These are phyloP conservation scores for Drosophila suzukii DNA, from an alignment of 1,140 invertebrate genomes.

Conservation along the genomic window DNA sequence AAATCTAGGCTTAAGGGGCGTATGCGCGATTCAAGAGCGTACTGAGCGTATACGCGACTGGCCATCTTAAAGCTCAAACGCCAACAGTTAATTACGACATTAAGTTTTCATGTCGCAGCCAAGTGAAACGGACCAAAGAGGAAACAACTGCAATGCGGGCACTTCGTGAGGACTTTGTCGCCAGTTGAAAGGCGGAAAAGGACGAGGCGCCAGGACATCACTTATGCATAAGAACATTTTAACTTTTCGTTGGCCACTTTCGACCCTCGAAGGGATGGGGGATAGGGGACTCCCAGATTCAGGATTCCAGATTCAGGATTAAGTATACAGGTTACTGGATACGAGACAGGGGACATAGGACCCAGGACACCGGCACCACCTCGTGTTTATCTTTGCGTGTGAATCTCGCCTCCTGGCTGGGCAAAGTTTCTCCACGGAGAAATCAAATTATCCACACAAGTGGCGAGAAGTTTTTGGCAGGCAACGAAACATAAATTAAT, in stretches of 20 bases:
- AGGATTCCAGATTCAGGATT: not conserved
- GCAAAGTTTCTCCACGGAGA: slow-evolving; percentile 47
- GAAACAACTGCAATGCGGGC: slow-evolving; percentile 78
- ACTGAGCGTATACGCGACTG: slow-evolving; percentile 58
- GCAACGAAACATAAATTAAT: slow-evolving; percentile 67
- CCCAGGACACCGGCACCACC: not conserved
- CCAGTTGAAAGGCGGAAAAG: slow-evolving; percentile 30
- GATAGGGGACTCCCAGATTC: not conserved
- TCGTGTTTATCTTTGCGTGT: slow-evolving; percentile 75
- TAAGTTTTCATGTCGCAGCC: slow-evolving; percentile 75
- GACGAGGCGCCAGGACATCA: slow-evolving; percentile 55
- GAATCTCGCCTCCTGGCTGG: slow-evolving; percentile 68
- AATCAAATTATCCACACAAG: slow-evolving; percentile 57
- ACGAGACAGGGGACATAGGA: not conserved
- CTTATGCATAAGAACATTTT: slow-evolving; percentile 82
- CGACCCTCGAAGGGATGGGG: slow-evolving; percentile 27
- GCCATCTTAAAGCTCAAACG: slow-evolving; percentile 65
- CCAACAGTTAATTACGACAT: slow-evolving; percentile 81
- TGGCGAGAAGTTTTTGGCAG: slow-evolving; percentile 46
- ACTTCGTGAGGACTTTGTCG: slow-evolving; percentile 76
- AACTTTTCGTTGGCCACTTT: slow-evolving; percentile 80
- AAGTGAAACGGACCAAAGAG: slow-evolving; percentile 33
- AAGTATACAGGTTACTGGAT: not conserved
- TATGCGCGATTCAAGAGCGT: slow-evolving; percentile 45
- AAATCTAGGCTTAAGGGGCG: slow-evolving; percentile 47